These are phyloP conservation scores for Parotocinclus haroldoi DNA, from an alignment of 2,797 vertebrate genomes.

Conservation along the genomic window DNA sequence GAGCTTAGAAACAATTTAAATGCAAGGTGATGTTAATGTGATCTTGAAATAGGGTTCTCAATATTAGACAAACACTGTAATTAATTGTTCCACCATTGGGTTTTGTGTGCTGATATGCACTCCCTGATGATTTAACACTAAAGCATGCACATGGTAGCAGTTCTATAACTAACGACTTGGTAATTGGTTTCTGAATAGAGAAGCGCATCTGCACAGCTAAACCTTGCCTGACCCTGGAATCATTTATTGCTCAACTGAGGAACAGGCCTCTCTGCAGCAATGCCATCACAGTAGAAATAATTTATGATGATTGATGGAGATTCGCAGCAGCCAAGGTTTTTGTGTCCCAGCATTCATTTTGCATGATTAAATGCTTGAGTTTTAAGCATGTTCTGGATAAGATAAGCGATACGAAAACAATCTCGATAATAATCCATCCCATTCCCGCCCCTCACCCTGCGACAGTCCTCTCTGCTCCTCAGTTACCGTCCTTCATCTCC, in stretches of 20 bases:
- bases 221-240: constrained; percentile 29
- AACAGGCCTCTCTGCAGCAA: not conserved
- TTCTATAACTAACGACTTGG: constrained; percentile 48
- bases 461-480: constrained; percentile 31
- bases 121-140: too few relatives aligned
- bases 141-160: not conserved
- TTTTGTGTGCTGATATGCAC: too few relatives aligned
- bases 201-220: constrained; percentile 26
- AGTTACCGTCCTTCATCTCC: constrained; percentile 34
- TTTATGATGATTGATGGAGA: constrained; percentile 22
- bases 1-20: not conserved
- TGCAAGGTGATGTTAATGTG: not conserved
- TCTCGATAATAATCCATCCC: constrained; percentile 37
- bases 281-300: constrained; percentile 2
- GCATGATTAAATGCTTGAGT: constrained; percentile 20
- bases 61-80: too few relatives aligned
- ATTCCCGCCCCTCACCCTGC: constrained; percentile 17
- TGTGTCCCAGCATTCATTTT: constrained; percentile 13
- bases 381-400: constrained; percentile 15
- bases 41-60: too few relatives aligned
- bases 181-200: constrained; percentile 59
- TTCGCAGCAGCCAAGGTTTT: not conserved
- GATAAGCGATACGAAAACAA: constrained; percentile 4
- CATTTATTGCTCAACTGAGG: constrained; percentile 37
- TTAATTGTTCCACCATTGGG: too few relatives aligned